Evolutionary conservation across 2,797 vertebrate species (phyloP).

Genomic region (Poecilia picta): DNA sequence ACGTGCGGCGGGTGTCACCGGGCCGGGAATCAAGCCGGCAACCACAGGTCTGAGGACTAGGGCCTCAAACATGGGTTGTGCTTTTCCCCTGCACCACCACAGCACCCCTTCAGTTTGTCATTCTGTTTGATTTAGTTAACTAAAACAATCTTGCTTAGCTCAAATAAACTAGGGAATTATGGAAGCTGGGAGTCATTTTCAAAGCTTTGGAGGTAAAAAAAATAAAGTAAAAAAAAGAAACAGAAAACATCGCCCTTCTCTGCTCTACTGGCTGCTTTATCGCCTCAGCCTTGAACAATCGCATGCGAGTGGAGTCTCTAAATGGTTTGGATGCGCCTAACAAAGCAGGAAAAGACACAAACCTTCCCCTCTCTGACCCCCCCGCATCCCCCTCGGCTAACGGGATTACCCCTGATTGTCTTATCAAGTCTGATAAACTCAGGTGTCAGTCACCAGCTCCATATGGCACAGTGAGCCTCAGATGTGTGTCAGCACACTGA

Average conservation of each 20-base stretch:
- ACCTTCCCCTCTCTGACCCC: conserved; percentile 39
- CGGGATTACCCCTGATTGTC: conserved; percentile 76
- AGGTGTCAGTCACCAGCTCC: conserved; percentile 76
- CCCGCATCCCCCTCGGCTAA: conserved; percentile 52
- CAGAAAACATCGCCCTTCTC: conserved; percentile 35
- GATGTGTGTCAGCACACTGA: conserved; percentile 73
- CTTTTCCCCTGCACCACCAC: too few species aligned
- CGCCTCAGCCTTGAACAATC: conserved; percentile 45
- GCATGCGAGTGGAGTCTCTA: conserved; percentile 49
- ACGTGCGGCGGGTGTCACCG: too few species aligned
- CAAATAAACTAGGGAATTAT: conserved; percentile 9
- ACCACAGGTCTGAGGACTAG: too few species aligned
- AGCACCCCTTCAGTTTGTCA: too few species aligned
- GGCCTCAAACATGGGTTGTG: too few species aligned
- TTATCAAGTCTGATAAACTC: conserved; percentile 76
- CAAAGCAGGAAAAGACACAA: conserved; percentile 69
- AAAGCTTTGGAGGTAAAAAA: conserved; percentile 27
- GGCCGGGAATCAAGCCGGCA: too few species aligned
- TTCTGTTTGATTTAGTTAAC: too few species aligned
- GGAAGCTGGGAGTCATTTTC: conserved; percentile 35
- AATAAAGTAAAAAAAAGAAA: neutral
- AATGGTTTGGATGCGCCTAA: conserved; percentile 66
- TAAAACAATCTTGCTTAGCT: conserved; percentile 5
- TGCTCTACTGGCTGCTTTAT: conserved; percentile 60
- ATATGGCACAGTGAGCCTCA: conserved; percentile 58